Conservation (phyloP, 2,888 invertebrate species). For the Beris chalybata region DNA sequence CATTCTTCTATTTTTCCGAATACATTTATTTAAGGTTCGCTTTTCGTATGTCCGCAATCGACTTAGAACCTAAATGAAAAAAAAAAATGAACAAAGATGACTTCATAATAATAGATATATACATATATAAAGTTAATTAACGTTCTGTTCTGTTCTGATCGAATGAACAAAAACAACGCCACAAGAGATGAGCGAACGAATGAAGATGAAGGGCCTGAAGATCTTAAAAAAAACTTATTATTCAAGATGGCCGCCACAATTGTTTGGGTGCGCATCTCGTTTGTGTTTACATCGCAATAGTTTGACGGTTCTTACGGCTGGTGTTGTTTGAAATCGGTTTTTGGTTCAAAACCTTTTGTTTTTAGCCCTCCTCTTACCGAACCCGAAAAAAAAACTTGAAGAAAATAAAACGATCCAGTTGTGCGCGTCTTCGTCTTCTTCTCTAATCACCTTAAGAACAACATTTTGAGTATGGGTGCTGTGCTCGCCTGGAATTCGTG, state of each 20-base stretch:
- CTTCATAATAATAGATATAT: conserved; percentile 9
- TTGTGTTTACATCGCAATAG: conserved; percentile 9
- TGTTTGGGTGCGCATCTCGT: conserved; percentile 17
- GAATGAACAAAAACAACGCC: conserved; percentile 13
- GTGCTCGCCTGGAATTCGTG: conserved; percentile 16
- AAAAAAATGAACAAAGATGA: background rate
- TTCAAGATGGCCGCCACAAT: conserved; percentile 29
- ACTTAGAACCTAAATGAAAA: too few relatives aligned
- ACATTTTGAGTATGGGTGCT: conserved; percentile 4
- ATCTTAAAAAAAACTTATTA: conserved; percentile 1
- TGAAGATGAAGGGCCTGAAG: conserved; percentile 24
- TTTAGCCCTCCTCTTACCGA: conserved; percentile 1
- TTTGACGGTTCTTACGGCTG: conserved; percentile 22
- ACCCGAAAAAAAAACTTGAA: conserved; percentile 4
- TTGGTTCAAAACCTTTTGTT: conserved; percentile 20
- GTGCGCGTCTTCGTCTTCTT: conserved; percentile 25
- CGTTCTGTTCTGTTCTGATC: background rate
- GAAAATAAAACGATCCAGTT: background rate
- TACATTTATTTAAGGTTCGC: conserved; percentile 7
- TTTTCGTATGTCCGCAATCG: conserved; percentile 8
- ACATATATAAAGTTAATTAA: conserved; percentile 19
- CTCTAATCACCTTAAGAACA: conserved; percentile 29
- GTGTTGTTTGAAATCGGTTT: conserved; percentile 21
- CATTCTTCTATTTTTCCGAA: conserved; percentile 6
- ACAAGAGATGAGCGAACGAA: background rate